A percentile compares a stretch with the other conserved stretches of the same genome.
phyloP scores from a whole-genome alignment of 2,797 vertebrate genomes.

The Antennarius maculatus region DNA sequence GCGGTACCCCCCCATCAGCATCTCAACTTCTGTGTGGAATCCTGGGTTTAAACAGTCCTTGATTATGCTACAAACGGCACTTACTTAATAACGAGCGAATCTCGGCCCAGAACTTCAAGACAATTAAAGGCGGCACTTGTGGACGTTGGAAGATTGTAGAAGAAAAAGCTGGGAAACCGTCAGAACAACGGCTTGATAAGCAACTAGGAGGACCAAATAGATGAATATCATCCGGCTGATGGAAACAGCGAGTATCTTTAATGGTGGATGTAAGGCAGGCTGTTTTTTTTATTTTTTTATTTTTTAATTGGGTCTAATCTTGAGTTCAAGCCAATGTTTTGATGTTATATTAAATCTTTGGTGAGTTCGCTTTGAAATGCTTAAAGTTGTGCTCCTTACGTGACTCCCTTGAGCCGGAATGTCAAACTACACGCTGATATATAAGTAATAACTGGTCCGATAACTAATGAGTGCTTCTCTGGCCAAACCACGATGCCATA shows the following conservation, averaged over 20 bases:
- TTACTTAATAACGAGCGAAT: conserved; percentile 21
- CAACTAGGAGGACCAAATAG: not conserved
- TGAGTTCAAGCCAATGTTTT: too few species aligned
- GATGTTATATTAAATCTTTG: too few species aligned
- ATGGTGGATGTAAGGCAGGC: too few species aligned
- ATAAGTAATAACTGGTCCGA: conserved; percentile 20
- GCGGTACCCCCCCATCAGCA: conserved; percentile 45
- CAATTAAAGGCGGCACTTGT: conserved; percentile 19
- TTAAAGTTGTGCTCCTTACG: not conserved
- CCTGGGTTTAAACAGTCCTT: conserved; percentile 26
- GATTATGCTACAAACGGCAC: conserved; percentile 35
- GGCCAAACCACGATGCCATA: conserved; percentile 29
- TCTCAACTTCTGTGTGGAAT: conserved; percentile 19
- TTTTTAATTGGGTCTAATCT: too few species aligned
- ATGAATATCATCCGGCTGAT: not conserved
- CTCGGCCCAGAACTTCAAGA: conserved; percentile 18
- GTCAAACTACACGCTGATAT: conserved; percentile 26
- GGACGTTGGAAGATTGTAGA: not conserved
- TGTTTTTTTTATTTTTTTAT: too few species aligned
- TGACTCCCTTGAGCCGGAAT: not conserved
- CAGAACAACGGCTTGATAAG: not conserved
- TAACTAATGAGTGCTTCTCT: conserved; percentile 29
- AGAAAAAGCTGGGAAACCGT: not conserved
- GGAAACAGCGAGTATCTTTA: too few species aligned
- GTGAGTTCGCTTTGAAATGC: too few species aligned